Percentiles rank a stretch among this genome's conserved stretches.
Conservation (phyloP, 1,140 invertebrate species). For the Phymorhynchus buccinoides region DNA sequence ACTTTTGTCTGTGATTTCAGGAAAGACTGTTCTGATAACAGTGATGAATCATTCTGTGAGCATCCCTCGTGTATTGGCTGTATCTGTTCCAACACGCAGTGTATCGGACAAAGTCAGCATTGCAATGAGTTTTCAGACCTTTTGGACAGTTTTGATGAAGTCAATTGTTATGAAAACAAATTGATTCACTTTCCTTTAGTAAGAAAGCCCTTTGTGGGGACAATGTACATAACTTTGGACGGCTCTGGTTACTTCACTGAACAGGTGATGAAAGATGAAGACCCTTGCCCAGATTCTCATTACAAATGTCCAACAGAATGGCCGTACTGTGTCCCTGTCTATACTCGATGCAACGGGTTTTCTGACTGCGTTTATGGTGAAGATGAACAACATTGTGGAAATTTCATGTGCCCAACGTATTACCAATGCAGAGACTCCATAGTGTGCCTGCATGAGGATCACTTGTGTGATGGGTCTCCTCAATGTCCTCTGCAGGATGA, state of each 20-base stretch:
- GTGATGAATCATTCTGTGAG: too few species aligned
- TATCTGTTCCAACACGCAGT: too few species aligned
- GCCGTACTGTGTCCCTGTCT: background rate
- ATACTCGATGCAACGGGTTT: slow-evolving; percentile 11
- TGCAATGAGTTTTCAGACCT: background rate
- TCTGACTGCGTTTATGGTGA: background rate
- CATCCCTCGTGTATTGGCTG: too few species aligned
- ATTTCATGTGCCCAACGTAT: slow-evolving; percentile 31
- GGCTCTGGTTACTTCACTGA: background rate
- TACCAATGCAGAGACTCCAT: slow-evolving; percentile 22
- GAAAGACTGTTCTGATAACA: too few species aligned
- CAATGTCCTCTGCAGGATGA: slow-evolving; percentile 40
- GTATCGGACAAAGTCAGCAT: too few species aligned
- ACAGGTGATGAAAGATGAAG: background rate
- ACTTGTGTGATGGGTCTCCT: background rate
- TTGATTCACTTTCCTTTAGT: too few species aligned
- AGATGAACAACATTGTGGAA: background rate
- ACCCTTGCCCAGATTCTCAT: background rate
- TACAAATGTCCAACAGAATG: background rate
- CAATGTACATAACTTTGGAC: too few species aligned
- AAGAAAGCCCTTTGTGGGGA: too few species aligned
- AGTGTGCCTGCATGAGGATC: slow-evolving; percentile 25
- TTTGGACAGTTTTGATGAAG: background rate
- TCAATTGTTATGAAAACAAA: background rate
- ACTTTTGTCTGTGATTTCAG: too few species aligned